These are phyloP conservation scores for Cybosia mesomella DNA, from an alignment of 2,888 invertebrate species.

Conservation along the genomic window DNA sequence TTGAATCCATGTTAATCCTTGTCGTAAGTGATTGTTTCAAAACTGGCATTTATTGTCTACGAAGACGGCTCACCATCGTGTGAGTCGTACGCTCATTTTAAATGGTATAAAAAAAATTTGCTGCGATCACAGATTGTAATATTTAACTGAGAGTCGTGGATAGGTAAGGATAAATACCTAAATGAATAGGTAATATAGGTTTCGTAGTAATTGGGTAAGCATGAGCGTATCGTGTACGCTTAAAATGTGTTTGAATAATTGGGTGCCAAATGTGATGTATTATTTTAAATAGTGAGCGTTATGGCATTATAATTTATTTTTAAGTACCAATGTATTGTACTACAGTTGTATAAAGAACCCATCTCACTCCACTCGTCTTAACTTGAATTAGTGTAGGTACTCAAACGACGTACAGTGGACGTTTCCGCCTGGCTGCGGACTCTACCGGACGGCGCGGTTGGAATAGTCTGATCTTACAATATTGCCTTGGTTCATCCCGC, in stretches of 20 bases:
- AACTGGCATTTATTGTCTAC: not conserved
- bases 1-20: not conserved
- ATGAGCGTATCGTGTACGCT: not conserved
- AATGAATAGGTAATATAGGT: not conserved
- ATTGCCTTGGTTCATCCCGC: not conserved
- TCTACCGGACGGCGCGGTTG: too few relatives aligned
- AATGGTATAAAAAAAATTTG: not conserved
- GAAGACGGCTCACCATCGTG: not conserved
- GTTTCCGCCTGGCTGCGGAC: not conserved
- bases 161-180: not conserved
- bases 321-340: constrained; percentile 22
- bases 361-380: not conserved
- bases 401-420: not conserved
- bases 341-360: not conserved
- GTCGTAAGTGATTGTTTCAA: not conserved
- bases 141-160: not conserved
- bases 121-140: too few relatives aligned
- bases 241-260: constrained; percentile 26
- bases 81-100: too few relatives aligned
- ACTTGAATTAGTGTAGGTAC: not conserved
- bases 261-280: constrained; percentile 46
- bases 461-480: too few relatives aligned
- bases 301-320: constrained; percentile 30
- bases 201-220: not conserved
- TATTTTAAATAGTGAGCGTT: constrained; percentile 29